Percentiles rank a stretch among this genome's conserved stretches.
These are phyloP conservation scores for roundworm (Caenorhabditis elegans) DNA, from an alignment of 1,140 invertebrate species.

Conservation along the genomic window WBcel235 BX284602.5:5506501-5507000, in stretches of 20 bases:
- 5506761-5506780: not conserved
- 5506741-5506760: not conserved
- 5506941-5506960: not conserved
- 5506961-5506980: not conserved
- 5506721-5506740: constrained; percentile 4
- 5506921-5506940: not conserved
- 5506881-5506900: not conserved
- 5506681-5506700: too few species aligned
- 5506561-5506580: not conserved
- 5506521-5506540: too few species aligned
- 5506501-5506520: not conserved
- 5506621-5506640: not conserved
- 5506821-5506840: constrained; percentile 1
- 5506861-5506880: not conserved
- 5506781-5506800: not conserved
- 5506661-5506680: not conserved
- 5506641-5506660: constrained; percentile 10
- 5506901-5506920: not conserved
- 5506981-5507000: not conserved
- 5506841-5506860: too few species aligned
- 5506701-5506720: not conserved
- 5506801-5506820: not conserved
- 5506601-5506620: not conserved
- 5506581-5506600: not conserved
- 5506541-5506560: not conserved